Evolutionary conservation across 2,888 invertebrate genomes (phyloP), one percentile per base, ranked within the genome.

Genomic region (Fissipunctia ypsillon): DNA sequence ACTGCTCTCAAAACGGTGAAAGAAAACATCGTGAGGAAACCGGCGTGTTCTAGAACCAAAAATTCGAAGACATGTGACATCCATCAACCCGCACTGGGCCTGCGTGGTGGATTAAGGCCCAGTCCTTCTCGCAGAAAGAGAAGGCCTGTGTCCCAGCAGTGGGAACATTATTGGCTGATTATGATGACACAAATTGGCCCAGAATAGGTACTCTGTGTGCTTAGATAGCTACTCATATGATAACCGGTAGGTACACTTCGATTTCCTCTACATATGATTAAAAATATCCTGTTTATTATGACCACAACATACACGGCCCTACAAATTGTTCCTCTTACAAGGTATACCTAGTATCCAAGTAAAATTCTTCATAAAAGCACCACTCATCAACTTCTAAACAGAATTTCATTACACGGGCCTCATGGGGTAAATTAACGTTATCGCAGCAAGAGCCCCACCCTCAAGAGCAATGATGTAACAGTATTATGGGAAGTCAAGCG

Each of bases 401-500:
- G 43, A 59, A 48, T 52, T 57, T 78, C 50, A 80, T 81, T 67
- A 73, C 5, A 38, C 14, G 28, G 48, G 25, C 0, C 45, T 50
- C 60, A 70, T 43, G 56, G 70, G 41, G 52, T 56, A 65, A 80
- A 80, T 80, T 59, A 84, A n/a, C 52, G 59, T 57, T 84, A 81
- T 80, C 70, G 12, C 28, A 14, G 56, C 38, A 38, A 43, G 25
- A 25, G 7, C 12, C 28, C 31, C 22, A n/a, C n/a, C n/a, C n/a
- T n/a, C n/a, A n/a, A n/a, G n/a, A n/a, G n/a, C 59, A 81, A 76
- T 45, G 69, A 70, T 54, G 38, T 52, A 14, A 28, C 56, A 41
- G 41, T 73, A 63, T 68, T 41, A 68, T 43, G 48, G 48, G 22
- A 14, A 35, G 61, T 48, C 63, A 67, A 64, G 52, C 57, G 41